Evolutionary conservation across 2,888 invertebrate species (phyloP), one percentile per base, ranked within the genome.

Genomic region (Stenoptilia bipunctidactyla): DNA sequence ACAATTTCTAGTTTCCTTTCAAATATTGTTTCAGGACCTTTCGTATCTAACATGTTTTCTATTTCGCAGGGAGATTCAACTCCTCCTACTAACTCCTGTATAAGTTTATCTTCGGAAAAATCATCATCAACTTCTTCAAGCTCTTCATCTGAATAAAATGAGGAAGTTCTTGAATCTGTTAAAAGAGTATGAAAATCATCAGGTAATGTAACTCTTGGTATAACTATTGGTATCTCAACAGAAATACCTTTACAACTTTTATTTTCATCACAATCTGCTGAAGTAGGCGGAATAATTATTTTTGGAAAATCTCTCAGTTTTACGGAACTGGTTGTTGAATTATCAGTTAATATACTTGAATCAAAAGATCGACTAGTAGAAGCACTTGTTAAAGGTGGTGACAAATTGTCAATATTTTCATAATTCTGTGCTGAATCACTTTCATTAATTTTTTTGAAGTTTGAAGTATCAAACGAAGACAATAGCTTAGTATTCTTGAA

Each of bases 191-290:
- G 82, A 44, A 83, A 82, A 48, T 82, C 79, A 40, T 76, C 80
- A 20, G 83, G 83, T 36, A 82, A 65, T 41, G 75, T 70, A 1
- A 88, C 85, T 56, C 86, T 74, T 5, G 88, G 84, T 39, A 77
- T 69, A 51, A 77, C 73, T 42, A 63, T 57, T 2, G 66, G 57
- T 41, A 75, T 61, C 48, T 64, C 75, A 34, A 83, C 74, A 1
- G 85, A 85, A 5, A 14, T 13, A 5, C 89, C 85, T 50, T 87
- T 87, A 13, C 89, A 88, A 27, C 89, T 76, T 42, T 89, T 85
- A 56, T 86, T 87, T 0, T 87, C 84, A 51, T 90, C 88, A 42
- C 80, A 63, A 37, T 65, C 71, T 13, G 64, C 63, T 14, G 75
- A 61, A 52, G 84, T 84, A 1, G 87, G 73, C 1, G 85, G 76